Conservation (phyloP, 2,113 vertebrate species). For the Gobio gobio region DNA sequence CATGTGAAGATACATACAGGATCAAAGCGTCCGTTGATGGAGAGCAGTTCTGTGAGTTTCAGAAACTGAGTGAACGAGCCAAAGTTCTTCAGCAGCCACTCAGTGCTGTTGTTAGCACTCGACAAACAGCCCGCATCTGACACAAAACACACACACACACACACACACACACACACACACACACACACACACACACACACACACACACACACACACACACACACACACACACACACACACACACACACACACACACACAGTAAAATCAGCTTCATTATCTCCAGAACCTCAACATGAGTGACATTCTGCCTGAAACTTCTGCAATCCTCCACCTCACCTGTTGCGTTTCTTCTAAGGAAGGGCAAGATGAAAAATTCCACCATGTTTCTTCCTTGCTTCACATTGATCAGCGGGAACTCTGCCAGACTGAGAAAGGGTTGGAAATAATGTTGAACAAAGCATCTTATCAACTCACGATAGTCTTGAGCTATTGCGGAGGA, state of each 20-base stretch:
- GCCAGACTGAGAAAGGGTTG: slow-evolving; percentile 15
- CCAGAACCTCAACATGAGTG: neutral
- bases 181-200: neutral
- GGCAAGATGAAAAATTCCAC: slow-evolving; percentile 44
- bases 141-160: neutral
- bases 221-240: neutral
- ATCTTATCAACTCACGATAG: neutral
- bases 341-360: slow-evolving; percentile 48
- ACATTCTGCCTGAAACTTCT: neutral
- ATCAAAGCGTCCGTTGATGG: slow-evolving; percentile 63
- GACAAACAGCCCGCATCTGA: slow-evolving; percentile 57
- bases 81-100: slow-evolving; percentile 66
- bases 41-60: slow-evolving; percentile 56
- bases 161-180: neutral
- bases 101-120: slow-evolving; percentile 56
- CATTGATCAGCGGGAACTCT: slow-evolving; percentile 18
- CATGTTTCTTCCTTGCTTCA: neutral
- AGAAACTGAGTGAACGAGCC: slow-evolving; percentile 63
- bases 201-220: neutral
- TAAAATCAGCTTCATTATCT: neutral
- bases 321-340: slow-evolving; percentile 35
- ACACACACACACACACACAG: neutral
- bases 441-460: neutral
- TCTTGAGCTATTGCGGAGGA: neutral
- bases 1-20: slow-evolving; percentile 60